Evolutionary conservation across 2,113 vertebrate genomes (phyloP), one percentile per base, ranked within the genome.

Genomic region (Tragelaphus strepsiceros): DNA sequence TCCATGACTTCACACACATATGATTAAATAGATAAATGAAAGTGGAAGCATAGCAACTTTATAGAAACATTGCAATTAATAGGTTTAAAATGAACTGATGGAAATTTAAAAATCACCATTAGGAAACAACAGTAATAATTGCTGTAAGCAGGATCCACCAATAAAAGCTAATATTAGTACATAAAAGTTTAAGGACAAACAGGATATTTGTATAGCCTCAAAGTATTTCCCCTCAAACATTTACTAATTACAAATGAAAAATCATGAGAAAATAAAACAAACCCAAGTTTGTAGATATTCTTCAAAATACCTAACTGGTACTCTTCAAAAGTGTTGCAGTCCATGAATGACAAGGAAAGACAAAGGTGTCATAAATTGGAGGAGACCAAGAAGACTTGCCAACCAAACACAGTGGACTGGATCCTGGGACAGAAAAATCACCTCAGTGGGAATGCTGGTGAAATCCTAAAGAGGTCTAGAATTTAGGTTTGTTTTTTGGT

Each of bases 331-430:
- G 30, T n/a, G 28, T 58, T 43, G 1, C n/a, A 4, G 43, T 77
- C 6, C 16, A 1, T 13, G 61, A 59, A 59, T 4, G 16, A 4
- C 15, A 11, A 71, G 14, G 59, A 53, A 35, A 61, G 53, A 28
- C 2, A 43, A 28, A 53, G 32, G 12, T 21, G 24, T 39, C 35
- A n/a, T 43, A 24, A 64, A 6, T 2, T 30, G 17, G 32, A 32
- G 53, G 28, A 39, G 21, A 59, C 56, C 3, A 22, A 22, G 61
- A 81, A 30, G 30, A 11, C 16, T 6, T 9, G 19, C 17, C 26
- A 14, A 1, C 32, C 28, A 15, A 32, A 35, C 5, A 8, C 12
- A 19, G 3, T 2, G 7, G 39, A 14, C 6, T 8, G 21, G 21
- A 26, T 14, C 53, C 49, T 2, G 6, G 58, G 2, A 2, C 11